phyloP scores from a whole-genome alignment of 37 sponge, comb jelly and placozoan species.

The Crambe crambe region DNA sequence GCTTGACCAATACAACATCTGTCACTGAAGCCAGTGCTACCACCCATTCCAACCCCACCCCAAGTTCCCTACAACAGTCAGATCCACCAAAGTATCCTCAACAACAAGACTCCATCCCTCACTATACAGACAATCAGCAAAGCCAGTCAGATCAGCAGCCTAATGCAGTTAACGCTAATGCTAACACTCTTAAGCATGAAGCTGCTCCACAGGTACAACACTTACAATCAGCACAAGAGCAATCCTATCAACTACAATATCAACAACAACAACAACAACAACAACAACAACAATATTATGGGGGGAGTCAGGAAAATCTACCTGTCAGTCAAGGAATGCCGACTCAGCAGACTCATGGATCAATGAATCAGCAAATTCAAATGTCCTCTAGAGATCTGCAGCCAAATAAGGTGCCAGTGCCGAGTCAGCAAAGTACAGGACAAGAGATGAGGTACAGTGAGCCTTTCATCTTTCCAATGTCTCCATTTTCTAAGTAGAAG shows the following conservation, averaged over 20 bases:
- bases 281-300: too few species aligned
- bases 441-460: neutral
- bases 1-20: neutral
- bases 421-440: neutral
- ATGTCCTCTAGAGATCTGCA: neutral
- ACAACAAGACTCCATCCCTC: neutral
- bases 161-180: too few species aligned
- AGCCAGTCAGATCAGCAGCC: neutral
- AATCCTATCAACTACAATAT: neutral
- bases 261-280: neutral
- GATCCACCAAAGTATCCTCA: neutral
- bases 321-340: neutral
- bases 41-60: too few species aligned
- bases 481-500: neutral
- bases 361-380: constrained; percentile 3
- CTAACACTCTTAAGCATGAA: neutral
- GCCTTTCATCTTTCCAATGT: too few species aligned
- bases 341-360: constrained; percentile 6
- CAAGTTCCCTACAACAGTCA: neutral
- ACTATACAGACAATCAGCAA: neutral
- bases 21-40: neutral
- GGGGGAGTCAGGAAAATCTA: too few species aligned
- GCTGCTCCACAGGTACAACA: neutral
- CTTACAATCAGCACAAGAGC: neutral
- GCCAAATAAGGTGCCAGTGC: neutral